Base-by-base conservation (phyloP, 2,888 invertebrate species). In the Chirona hameri region DNA sequence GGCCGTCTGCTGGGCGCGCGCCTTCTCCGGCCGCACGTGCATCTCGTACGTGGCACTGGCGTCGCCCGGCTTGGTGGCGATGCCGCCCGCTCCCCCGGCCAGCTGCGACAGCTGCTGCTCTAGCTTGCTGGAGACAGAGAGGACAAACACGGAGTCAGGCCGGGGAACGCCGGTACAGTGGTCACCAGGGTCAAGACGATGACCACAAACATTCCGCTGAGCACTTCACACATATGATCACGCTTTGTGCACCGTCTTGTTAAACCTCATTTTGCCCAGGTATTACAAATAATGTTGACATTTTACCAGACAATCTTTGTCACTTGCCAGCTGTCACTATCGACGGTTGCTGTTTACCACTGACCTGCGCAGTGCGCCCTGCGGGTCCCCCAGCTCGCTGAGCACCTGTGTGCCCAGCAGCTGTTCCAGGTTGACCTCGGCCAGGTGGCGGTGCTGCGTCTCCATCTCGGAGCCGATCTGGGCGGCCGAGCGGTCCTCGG, bases 1-100 rank as follows among this genome's bases (percentile, higher is more conserved):
- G 0, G 94, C 92, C 5, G 93, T 93, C 86, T 95, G 93, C 15
- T 92, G 92, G 84, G 96, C 90, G 86, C 91, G 90, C 24, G 91
- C 90, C 85, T 91, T 91, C 86, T 92, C 92, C 29, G 93, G 93
- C 85, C 91, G 89, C 86, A 91, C 91, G 86, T 90, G 91, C 86
- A 93, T 90, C 86, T 93, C 91, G 87, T 93, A 93, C 27, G 91
- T 90, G 48, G 91, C 88, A 39, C 88, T 87, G 79, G 88, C 88
- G 7, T 86, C 72, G 24, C 57, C 46, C 29, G 27, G 29, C 29
- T 55, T 57, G 55, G 82, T 81, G 21, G 48, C 29, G 21, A 12
- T 0, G 31, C 52, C 29, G 82, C 14, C 27, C 57, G 48, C 29
- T 18, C 27, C 48, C 14, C 27, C 31, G 55, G 92, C 48, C 31